Conservation (phyloP, 2,888 invertebrate species). For the Epirrita christyi region DNA sequence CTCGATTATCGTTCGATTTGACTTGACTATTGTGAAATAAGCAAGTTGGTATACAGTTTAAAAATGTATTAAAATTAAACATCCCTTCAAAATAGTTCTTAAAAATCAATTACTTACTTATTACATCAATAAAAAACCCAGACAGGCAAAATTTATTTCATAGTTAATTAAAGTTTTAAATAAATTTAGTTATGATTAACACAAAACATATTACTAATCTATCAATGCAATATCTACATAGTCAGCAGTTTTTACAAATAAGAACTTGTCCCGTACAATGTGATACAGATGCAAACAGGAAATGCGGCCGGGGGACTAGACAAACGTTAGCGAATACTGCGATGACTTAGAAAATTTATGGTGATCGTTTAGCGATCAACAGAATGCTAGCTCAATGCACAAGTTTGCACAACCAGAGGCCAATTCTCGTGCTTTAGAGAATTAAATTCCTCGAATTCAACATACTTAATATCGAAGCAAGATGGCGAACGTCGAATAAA, state of each 20-base stretch:
- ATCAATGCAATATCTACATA: slow-evolving; percentile 9
- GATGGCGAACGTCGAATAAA: too few species aligned
- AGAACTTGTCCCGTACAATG: not conserved
- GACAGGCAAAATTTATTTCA: not conserved
- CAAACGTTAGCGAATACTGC: not conserved
- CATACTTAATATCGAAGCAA: too few species aligned
- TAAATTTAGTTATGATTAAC: slow-evolving; percentile 9
- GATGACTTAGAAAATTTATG: too few species aligned
- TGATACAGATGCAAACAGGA: too few species aligned
- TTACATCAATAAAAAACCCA: too few species aligned
- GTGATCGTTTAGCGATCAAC: too few species aligned
- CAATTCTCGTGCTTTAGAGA: too few species aligned
- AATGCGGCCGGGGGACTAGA: not conserved
- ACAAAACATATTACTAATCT: slow-evolving; percentile 11
- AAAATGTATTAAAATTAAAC: not conserved
- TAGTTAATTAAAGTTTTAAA: not conserved
- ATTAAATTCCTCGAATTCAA: too few species aligned
- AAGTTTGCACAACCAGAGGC: too few species aligned
- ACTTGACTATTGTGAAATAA: slow-evolving; percentile 6
- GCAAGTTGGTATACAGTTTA: not conserved
- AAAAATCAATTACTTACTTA: not conserved
- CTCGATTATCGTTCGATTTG: slow-evolving; percentile 33
- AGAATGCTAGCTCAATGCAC: too few species aligned
- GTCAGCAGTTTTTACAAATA: not conserved
- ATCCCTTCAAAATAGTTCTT: not conserved